Evolutionary conservation across 2,113 vertebrate genomes (phyloP).

Genomic region (Sinocyclocheilus anophthalmus): DNA sequence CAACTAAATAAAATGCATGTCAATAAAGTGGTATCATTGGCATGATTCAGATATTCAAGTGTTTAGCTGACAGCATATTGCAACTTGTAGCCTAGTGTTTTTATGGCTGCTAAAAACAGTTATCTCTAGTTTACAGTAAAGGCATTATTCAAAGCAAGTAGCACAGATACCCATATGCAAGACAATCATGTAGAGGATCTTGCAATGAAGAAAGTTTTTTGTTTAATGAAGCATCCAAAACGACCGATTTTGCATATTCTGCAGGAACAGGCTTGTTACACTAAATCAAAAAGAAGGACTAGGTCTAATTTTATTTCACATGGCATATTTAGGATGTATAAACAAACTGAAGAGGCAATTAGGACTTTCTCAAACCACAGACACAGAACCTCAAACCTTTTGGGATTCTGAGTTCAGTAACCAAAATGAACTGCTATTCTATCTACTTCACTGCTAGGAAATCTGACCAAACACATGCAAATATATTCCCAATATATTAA

Average conservation of each 20-base stretch:
- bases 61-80: not conserved
- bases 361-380: slow-evolving; percentile 19
- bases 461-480: not conserved
- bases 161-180: not conserved
- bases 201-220: not conserved
- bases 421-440: not conserved
- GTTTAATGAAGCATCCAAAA: slow-evolving; percentile 6
- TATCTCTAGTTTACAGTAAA: not conserved
- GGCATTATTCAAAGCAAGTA: not conserved
- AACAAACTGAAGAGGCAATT: not conserved
- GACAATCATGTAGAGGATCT: not conserved
- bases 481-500: not conserved
- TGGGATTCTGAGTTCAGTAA: not conserved
- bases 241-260: not conserved
- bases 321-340: not conserved
- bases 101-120: not conserved
- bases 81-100: not conserved
- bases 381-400: not conserved
- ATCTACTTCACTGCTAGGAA: not conserved
- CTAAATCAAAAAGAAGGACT: not conserved
- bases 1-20: not conserved
- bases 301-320: slow-evolving; percentile 12
- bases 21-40: not conserved
- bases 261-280: not conserved
- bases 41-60: not conserved